These are phyloP conservation scores for Eulimnadia texana DNA, from an alignment of 1,140 invertebrate genomes.

Conservation along the genomic window DNA sequence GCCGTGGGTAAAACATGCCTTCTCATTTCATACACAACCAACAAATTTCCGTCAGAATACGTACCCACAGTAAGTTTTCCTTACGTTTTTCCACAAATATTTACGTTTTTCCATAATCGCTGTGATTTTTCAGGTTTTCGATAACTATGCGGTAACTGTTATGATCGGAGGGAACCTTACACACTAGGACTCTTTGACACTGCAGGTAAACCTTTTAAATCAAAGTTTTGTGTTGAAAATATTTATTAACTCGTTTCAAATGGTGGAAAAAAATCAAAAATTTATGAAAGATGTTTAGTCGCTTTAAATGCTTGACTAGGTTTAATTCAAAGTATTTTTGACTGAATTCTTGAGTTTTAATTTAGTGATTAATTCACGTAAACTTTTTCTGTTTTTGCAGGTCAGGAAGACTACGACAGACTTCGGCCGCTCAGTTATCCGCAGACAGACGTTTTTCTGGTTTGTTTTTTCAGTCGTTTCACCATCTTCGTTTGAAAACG, in stretches of 20 bases:
- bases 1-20: slow-evolving; percentile 96
- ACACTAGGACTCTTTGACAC: slow-evolving; percentile 96
- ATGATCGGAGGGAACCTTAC: slow-evolving; percentile 99
- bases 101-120: slow-evolving; percentile 1
- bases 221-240: too few species aligned
- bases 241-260: too few species aligned
- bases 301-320: too few species aligned
- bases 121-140: slow-evolving; percentile 49
- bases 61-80: slow-evolving; percentile 71
- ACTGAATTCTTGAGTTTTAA: not conserved
- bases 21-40: slow-evolving; percentile 86
- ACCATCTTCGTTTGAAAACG: slow-evolving; percentile 98
- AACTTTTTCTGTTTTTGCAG: slow-evolving; percentile 32
- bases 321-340: too few species aligned
- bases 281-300: too few species aligned
- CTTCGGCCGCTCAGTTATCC: slow-evolving; percentile 94
- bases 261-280: too few species aligned
- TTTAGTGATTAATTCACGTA: slow-evolving; percentile 3
- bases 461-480: slow-evolving; percentile 98
- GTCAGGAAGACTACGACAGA: slow-evolving; percentile 95
- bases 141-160: slow-evolving; percentile 97
- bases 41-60: slow-evolving; percentile 97
- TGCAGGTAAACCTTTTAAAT: slow-evolving; percentile 51
- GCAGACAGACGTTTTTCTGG: slow-evolving; percentile 96
- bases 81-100: slow-evolving; percentile 1